Evolutionary conservation across 1,140 invertebrate genomes (phyloP), one percentile per base, ranked within the genome.

Genomic region (Eupristina koningsbergeri): DNA sequence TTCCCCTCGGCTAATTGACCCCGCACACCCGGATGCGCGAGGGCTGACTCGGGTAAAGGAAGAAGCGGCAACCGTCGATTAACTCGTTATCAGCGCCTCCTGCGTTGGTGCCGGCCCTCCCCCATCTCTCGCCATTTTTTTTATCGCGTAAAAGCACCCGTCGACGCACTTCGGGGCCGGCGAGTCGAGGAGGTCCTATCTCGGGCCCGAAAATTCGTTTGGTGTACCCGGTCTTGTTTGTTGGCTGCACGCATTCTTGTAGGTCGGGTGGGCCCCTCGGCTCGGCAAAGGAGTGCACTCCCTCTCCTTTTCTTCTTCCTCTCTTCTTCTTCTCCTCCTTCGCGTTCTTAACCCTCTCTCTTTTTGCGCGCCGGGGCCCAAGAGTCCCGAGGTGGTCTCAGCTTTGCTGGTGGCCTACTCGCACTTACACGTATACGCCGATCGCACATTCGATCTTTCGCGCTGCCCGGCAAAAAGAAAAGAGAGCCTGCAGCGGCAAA

Each of bases 341-440:
- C n/a, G n/a, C n/a, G n/a, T n/a, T n/a, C 85, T 86, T 80, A 86
- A 86, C 80, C 85, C 84, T 82, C 85, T 85, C 85, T 85, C 88
- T 88, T 87, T 89, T 88, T 80, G 61, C 86, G 85, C 80, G 80
- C 69, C 86, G 81, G 86, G 85, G 58, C 76, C 50, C 87, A 84
- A 53, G 50, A 83, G 81, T 76, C 81, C 85, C 89, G 90, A 91
- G 91, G 91, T 92, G 91, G 91, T 91, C 90, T 88, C 81, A 85
- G 84, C 92, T 92, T 89, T 92, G 92, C 92, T 92, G 92, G 92
- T 92, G 92, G 92, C 92, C 92, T 90, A 88, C 91, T 92, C 91
- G 91, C 91, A 92, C 91, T 92, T 92, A 92, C 89, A 92, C 90
- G 64, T 77, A 71, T 47, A 76, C 74, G 88, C 90, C 91, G 91